Evolutionary conservation across 2,113 vertebrate genomes (phyloP).

Genomic region (Pollachius pollachius): DNA sequence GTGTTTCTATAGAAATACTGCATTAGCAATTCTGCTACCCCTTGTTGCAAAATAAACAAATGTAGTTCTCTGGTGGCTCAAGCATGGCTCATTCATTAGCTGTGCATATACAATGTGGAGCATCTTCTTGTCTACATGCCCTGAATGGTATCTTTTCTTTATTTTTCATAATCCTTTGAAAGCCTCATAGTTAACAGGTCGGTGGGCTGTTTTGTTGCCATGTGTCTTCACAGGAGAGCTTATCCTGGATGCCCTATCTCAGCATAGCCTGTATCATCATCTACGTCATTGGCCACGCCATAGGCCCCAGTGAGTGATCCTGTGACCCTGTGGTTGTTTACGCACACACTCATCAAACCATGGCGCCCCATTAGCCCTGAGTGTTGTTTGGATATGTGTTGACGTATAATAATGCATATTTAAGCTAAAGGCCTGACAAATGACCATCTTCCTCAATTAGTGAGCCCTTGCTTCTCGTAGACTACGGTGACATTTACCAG

Average conservation of each 20-base stretch:
- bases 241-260: constrained; percentile 86
- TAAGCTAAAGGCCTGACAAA: constrained; percentile 27
- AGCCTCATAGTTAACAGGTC: constrained; percentile 20
- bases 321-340: constrained; percentile 24
- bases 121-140: too few relatives aligned
- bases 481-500: constrained; percentile 5
- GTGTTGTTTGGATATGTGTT: constrained; percentile 51
- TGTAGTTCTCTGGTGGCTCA: too few relatives aligned
- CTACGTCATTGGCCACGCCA: constrained; percentile 87
- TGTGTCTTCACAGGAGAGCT: constrained; percentile 56
- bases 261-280: constrained; percentile 84
- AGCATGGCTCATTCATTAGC: too few relatives aligned
- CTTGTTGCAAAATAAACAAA: too few relatives aligned
- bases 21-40: too few relatives aligned
- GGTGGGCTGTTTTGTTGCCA: constrained; percentile 6
- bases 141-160: too few relatives aligned
- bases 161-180: constrained; percentile 7
- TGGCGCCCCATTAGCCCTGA: constrained; percentile 42
- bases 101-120: too few relatives aligned
- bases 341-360: constrained; percentile 37
- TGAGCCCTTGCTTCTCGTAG: constrained; percentile 1
- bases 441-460: background rate
- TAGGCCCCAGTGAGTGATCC: constrained; percentile 86
- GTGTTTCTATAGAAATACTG: too few relatives aligned
- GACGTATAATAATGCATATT: constrained; percentile 43